Conservation (phyloP, 2,888 invertebrate genomes). For the Pollenia angustigena region DNA sequence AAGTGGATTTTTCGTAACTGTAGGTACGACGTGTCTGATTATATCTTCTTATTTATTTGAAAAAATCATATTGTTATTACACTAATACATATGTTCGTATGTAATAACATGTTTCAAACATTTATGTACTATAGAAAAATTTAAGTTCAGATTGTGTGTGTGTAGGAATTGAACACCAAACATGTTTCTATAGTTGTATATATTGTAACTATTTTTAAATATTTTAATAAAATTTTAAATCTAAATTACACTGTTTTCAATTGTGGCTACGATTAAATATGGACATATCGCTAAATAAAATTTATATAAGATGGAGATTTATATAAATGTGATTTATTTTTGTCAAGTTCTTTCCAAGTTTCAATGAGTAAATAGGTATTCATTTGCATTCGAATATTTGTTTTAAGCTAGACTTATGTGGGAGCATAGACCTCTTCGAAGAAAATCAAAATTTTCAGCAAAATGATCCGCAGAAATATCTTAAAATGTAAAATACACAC, state of each 20-base stretch:
- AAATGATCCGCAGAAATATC: too few species aligned
- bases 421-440: too few species aligned
- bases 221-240: not conserved
- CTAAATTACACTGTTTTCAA: not conserved
- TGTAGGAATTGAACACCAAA: constrained; percentile 8
- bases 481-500: too few species aligned
- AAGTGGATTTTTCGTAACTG: not conserved
- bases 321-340: too few species aligned
- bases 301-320: too few species aligned
- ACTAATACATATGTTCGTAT: constrained; percentile 8
- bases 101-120: constrained; percentile 47
- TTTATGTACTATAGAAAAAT: not conserved
- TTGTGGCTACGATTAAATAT: not conserved
- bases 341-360: too few species aligned
- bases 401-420: too few species aligned
- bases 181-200: constrained; percentile 17
- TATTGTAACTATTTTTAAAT: constrained; percentile 10
- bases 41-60: constrained; percentile 43
- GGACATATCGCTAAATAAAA: too few species aligned
- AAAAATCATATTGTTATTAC: constrained; percentile 66
- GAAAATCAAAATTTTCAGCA: too few species aligned
- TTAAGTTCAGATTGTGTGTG: not conserved
- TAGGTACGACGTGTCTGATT: constrained; percentile 31
- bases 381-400: too few species aligned
- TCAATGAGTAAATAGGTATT: too few species aligned